phyloP scores from a whole-genome alignment of 2,888 invertebrate species.

The Neoaliturus tenellus region DNA sequence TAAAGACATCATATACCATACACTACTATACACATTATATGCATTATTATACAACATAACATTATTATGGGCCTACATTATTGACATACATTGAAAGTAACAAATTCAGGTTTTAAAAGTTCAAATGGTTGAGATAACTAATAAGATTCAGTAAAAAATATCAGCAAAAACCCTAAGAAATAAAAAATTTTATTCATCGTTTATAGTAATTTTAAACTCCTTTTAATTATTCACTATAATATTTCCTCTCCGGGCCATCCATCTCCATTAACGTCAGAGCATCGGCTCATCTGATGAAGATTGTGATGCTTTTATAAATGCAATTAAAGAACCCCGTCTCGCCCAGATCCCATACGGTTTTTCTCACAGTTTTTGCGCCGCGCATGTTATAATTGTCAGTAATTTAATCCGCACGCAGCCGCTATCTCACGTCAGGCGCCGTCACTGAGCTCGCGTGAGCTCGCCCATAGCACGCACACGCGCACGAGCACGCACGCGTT shows the following conservation, averaged over 20 bases:
- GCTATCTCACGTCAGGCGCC: constrained; percentile 23
- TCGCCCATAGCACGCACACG: background rate
- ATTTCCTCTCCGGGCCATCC: background rate
- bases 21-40: too few species aligned
- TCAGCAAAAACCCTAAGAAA: too few species aligned
- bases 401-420: constrained; percentile 30
- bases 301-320: constrained; percentile 29
- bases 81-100: too few species aligned
- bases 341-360: constrained; percentile 22
- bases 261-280: constrained; percentile 19
- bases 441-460: constrained; percentile 22
- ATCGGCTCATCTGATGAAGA: constrained; percentile 21
- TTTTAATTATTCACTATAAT: too few species aligned
- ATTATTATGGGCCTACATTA: too few species aligned
- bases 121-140: too few species aligned
- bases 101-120: too few species aligned
- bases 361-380: constrained; percentile 28
- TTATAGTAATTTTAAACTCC: too few species aligned
- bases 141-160: too few species aligned
- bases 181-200: too few species aligned
- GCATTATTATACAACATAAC: too few species aligned
- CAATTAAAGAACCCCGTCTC: constrained; percentile 2
- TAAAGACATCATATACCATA: too few species aligned
- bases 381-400: constrained; percentile 18
- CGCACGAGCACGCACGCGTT: background rate